Base-by-base conservation (phyloP, 30 jellyfish, hydroid and myxozoan genomes). In the Aurelia sp. region DNA sequence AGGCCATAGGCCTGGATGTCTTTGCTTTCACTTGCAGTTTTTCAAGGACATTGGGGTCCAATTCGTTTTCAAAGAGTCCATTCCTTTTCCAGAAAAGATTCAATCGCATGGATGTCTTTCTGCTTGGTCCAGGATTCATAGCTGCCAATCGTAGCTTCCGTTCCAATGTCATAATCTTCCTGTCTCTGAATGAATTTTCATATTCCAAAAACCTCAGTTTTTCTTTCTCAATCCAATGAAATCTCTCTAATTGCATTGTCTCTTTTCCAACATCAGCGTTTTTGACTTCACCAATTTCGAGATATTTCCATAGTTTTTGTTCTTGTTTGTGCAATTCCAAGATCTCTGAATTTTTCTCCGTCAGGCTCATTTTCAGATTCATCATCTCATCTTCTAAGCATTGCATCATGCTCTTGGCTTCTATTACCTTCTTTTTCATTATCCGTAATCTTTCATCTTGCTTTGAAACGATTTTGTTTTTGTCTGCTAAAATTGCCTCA, bases 181-280 rank as follows among this genome's bases (percentile, higher is more conserved):
- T 69, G 31, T 69, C 81, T 33, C 20, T 69, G 10, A 69, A 47
- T 13, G 63, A 8, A 33, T 69, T 69, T 41, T 69, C 81, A 41
- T 27, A 69, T 11, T 69, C 63, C 27, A 69, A 24, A 12, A 69
- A 47, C 31, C 62, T 16, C 81, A 69, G 33, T 41, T 33, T 69
- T 41, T 69, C 81, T 41, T 47, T 69, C 62, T 69, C 63, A 16
- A 30, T 33, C 81, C 38, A 30, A 38, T 31, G 12, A 19, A 30
- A 47, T 21, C 41, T 41, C 62, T 69, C 62, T 13, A 69, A 47
- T 38, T 21, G 53, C 24, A 5, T 9, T 0, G 63, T 33, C 62
- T 69, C 81, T 30, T 33, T 69, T n/a, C 31, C 81, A n/a, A 16
- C 21, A 5, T 8, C 27, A 0, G 33, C 18, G 81, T 24, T 24